Conservation (phyloP, 2,797 vertebrate genomes). For the Tapera naevia region DNA sequence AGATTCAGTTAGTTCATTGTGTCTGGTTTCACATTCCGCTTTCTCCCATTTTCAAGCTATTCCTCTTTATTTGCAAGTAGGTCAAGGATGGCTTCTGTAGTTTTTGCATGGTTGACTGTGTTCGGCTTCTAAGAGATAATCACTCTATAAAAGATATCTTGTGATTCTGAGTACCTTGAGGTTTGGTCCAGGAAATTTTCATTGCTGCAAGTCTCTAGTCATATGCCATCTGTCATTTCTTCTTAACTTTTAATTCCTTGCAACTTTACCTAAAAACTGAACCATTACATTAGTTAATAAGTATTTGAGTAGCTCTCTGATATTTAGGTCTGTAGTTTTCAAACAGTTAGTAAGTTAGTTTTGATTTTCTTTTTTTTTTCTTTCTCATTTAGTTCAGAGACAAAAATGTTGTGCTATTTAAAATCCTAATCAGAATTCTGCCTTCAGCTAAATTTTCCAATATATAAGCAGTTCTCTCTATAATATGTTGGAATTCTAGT, state of each 20-base stretch:
- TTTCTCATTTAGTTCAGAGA: background rate
- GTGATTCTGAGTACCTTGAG: constrained; percentile 4
- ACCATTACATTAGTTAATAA: background rate
- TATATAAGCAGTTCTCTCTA: background rate
- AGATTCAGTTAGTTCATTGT: background rate
- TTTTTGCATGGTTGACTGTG: background rate
- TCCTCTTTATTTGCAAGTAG: background rate
- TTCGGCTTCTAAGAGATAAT: constrained; percentile 4
- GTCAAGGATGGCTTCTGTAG: constrained; percentile 13
- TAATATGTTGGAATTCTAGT: background rate
- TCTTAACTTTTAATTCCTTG: background rate
- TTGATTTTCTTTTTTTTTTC: background rate
- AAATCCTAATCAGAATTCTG: background rate
- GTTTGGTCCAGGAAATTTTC: background rate
- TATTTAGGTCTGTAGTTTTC: background rate
- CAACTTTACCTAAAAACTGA: background rate
- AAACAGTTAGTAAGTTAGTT: background rate
- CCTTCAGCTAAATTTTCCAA: background rate
- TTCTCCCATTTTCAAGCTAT: background rate
- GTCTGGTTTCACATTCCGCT: background rate
- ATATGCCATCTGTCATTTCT: background rate
- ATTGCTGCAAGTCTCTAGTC: background rate
- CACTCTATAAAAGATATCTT: background rate
- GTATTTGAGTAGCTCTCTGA: background rate
- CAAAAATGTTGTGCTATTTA: background rate